Conservation (phyloP, 2,113 vertebrate genomes). For the Mesoclemmys tuberculata region DNA sequence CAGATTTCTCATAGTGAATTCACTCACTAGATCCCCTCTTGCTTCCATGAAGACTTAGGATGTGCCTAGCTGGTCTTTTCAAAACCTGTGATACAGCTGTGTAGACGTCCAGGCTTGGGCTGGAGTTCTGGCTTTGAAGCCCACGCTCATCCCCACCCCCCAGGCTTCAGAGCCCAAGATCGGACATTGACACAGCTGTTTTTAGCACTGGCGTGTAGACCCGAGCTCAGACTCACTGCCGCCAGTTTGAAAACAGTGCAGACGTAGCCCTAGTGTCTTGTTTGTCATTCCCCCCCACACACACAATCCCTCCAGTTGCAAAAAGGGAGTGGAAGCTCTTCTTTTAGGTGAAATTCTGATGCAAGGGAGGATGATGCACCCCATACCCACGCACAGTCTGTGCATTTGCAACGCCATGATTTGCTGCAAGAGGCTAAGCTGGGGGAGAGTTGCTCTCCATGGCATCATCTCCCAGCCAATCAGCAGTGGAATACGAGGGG, state of each 20-base stretch:
- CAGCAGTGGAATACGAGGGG: not conserved
- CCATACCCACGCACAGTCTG: fast-evolving
- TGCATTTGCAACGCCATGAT: not conserved
- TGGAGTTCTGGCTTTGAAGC: no score
- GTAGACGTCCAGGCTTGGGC: no score
- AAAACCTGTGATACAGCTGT: not conserved
- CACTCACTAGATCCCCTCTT: not conserved
- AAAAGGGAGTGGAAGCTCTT: not conserved
- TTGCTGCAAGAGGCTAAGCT: not conserved
- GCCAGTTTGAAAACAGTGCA: not conserved
- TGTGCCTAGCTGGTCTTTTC: not conserved
- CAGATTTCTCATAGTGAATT: not conserved
- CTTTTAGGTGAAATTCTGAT: not conserved
- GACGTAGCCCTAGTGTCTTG: no score
- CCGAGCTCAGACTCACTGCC: not conserved
- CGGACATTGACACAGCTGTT: no score
- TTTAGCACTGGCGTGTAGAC: no score
- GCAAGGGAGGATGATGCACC: not conserved
- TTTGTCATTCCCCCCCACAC: not conserved
- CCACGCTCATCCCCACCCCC: no score
- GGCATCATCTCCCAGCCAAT: not conserved
- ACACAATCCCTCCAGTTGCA: not conserved
- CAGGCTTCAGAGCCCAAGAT: no score
- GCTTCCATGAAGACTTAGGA: not conserved
- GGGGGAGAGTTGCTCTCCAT: not conserved